Evolutionary conservation across 2,797 vertebrate species (phyloP).

Genomic region (Peromyscus melanophrys): DNA sequence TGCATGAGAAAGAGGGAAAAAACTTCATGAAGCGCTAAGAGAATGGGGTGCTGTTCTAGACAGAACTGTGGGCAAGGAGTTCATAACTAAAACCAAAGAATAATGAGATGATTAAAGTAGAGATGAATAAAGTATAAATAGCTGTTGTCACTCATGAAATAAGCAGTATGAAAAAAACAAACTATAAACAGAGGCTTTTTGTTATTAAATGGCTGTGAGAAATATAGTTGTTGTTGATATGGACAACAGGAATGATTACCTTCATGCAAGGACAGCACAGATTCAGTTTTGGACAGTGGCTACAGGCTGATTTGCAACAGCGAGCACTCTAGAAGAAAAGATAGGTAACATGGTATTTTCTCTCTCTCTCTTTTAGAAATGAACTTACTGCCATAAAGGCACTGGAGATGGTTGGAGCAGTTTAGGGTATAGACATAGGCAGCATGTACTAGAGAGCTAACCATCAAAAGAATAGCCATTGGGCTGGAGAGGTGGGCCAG

Average conservation of each 20-base stretch:
- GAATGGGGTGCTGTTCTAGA: neutral
- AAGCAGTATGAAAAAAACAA: constrained; percentile 36
- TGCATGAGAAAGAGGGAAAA: constrained; percentile 3
- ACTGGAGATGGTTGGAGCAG: neutral
- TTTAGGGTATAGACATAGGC: neutral
- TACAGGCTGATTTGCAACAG: neutral
- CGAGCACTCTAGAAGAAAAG: constrained; percentile 14
- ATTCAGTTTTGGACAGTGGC: neutral
- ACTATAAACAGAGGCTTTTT: constrained; percentile 9
- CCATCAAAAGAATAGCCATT: neutral
- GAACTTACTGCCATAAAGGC: neutral
- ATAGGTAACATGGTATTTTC: neutral
- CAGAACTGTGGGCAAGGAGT: neutral
- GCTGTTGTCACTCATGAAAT: neutral
- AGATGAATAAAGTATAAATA: neutral
- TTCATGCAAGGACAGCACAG: neutral
- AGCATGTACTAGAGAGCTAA: constrained; percentile 6
- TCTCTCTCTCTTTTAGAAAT: constrained; percentile 36
- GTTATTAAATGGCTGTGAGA: constrained; percentile 18
- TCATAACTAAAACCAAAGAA: neutral
- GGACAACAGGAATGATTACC: constrained; percentile 1
- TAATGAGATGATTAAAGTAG: constrained; percentile 37
- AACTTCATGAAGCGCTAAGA: neutral
- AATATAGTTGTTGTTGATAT: constrained; percentile 43
- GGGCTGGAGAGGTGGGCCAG: neutral